Evolutionary conservation across 2,113 vertebrate species (phyloP), one percentile per base, ranked within the genome.

Genomic region (Cebidichthys violaceus): DNA sequence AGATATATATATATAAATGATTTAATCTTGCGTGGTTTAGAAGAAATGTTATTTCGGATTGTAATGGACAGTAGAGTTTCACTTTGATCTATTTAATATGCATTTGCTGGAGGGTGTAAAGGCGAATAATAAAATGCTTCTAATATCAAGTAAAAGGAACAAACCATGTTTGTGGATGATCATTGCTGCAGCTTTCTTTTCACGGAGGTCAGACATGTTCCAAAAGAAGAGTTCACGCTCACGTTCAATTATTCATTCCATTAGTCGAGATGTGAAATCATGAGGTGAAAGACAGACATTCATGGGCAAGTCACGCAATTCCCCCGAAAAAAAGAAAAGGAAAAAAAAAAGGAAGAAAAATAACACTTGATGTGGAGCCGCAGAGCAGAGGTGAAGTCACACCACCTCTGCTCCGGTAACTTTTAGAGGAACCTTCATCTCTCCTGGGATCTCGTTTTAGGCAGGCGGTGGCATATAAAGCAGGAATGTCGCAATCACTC

Each of bases 401-500:
- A 24, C 35, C 27, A 72, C 43, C 29, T 55, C 41, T 27, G 47
- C 65, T 37, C 55, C 47, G 69, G 66, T 69, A 37, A 89, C 70
- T 68, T 89, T 85, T 61, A 71, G 70, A 70, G 50, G 50, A 84
- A 76, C 43, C 47, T 59, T 71, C 62, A 61, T 35, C 66, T 83
- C 89, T 84, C 68, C 64, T 22, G 78, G 75, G 88, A 90, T 76
- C 74, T 41, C 11, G 54, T 65, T 83, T 52, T 50, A 75, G 78
- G 78, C 73, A 89, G 78, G 77, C 41, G 10, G 47, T 77, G 75
- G 84, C 76, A 84, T 37, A 86, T 60, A 74, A 79, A 77, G 74
- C 45, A 83, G 76, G 81, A 77, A 82, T 78, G 83, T 77, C 20
- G 2, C 78, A 70, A 85, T 91, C 77, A 86, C 80, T 76, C 65